Base-by-base conservation (phyloP, 2,113 vertebrate genomes). In the Perccottus glenii region DNA sequence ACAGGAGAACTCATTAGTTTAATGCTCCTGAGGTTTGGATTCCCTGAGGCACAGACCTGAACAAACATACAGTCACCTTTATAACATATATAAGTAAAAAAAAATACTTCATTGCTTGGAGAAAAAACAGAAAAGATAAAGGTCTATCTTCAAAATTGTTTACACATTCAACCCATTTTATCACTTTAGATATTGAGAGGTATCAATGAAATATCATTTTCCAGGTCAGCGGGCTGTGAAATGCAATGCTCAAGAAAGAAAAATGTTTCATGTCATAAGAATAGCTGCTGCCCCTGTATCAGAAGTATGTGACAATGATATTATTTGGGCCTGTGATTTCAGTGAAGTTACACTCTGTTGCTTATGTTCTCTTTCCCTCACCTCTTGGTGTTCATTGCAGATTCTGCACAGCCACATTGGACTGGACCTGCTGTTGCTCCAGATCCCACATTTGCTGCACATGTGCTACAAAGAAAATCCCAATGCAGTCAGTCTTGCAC, bases 351-450 rank as follows among this genome's bases (percentile, higher is more conserved):
- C 53, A 42, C 53, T 46, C 40, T 35, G 7, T 2, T 60, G 50
- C 6, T 35, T 19, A 7, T 43, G 9, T 0, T 9, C 45, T n/a
- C 32, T 59, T 38, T 5, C 14, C 69, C 93, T 93, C 77, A 98
- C 97, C 96, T 98, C 97, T 64, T 94, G 88, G 70, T 98, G 94
- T 74, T 98, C 97, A 0, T 90, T 92, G 94, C 96, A 98, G 90
- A 98, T 96, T 82, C 94, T 95, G 89, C 97, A 98, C 36, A 98
- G 92, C 96, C 96, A 98, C 78, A 91, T 67, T 0, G 95, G 75
- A 14, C 91, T 87, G 0, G 88, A 92, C 12, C 92, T 90, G 77
- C 87, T 93, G 90, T 93, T 94, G 55, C 88, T 94, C 77, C 92
- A 86, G 65, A 95, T 91, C 7, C 95, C 95, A 3, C 97, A 98